phyloP scores from a whole-genome alignment of 2,797 vertebrate species.

The Myripristis murdjan region DNA sequence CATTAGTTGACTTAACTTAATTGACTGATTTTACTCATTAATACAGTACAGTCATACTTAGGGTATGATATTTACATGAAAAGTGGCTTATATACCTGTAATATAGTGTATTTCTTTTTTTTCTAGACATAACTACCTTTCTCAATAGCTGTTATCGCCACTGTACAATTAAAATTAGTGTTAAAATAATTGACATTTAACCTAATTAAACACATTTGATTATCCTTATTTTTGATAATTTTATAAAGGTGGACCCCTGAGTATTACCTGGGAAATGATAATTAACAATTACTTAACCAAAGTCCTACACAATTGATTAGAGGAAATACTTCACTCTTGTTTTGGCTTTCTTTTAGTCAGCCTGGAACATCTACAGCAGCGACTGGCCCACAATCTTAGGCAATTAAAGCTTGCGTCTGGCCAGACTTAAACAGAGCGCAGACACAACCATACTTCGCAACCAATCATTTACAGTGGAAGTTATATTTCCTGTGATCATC shows the following conservation, averaged over 20 bases:
- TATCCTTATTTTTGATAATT: neutral
- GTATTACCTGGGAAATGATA: neutral
- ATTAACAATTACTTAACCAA: neutral
- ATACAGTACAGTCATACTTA: neutral
- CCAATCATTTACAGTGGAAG: neutral
- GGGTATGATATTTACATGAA: neutral
- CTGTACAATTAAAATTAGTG: no score
- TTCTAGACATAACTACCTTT: no score
- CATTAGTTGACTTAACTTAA: constrained; percentile 40
- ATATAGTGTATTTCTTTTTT: neutral
- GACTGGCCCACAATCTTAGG: neutral
- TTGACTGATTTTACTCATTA: constrained; percentile 30
- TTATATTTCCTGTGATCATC: neutral
- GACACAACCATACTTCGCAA: neutral
- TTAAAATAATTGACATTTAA: no score
- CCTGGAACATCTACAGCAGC: neutral
- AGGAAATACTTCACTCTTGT: neutral
- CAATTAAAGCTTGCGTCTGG: neutral
- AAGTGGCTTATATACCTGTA: neutral
- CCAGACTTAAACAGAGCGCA: neutral
- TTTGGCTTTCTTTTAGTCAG: neutral
- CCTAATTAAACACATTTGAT: no score
- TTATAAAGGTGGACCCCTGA: neutral
- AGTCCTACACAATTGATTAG: neutral
- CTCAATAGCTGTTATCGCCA: no score